Conservation (phyloP, 2,797 vertebrate genomes). For the Poecilia picta region DNA sequence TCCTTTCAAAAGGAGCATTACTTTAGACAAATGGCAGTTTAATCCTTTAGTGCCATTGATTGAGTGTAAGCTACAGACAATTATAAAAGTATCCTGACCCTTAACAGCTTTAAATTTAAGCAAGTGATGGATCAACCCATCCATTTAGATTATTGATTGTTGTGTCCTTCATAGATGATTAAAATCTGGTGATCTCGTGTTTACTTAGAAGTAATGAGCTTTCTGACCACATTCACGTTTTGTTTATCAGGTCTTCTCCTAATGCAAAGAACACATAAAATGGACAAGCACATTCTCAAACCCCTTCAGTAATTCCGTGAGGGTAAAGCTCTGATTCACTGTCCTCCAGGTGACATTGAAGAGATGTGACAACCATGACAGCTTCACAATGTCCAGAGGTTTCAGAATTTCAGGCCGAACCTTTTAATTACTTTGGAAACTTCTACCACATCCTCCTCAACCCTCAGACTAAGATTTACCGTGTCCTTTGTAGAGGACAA, state of each 20-base stretch:
- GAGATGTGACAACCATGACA: neutral
- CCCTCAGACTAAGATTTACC: neutral
- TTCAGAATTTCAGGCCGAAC: neutral
- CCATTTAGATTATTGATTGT: slow-evolving; percentile 53
- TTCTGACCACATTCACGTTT: slow-evolving; percentile 2
- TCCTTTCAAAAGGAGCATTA: slow-evolving; percentile 28
- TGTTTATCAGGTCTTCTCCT: neutral
- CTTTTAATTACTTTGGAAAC: neutral
- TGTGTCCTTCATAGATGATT: slow-evolving; percentile 50
- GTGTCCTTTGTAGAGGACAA: neutral
- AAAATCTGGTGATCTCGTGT: slow-evolving; percentile 47
- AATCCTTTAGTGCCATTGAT: slow-evolving; percentile 46
- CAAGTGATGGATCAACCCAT: slow-evolving; percentile 30
- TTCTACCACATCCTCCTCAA: neutral
- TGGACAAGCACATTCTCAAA: neutral
- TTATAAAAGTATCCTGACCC: slow-evolving; percentile 28
- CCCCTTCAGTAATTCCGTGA: neutral
- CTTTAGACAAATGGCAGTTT: slow-evolving; percentile 35
- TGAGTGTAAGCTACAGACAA: slow-evolving; percentile 24
- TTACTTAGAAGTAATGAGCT: slow-evolving; percentile 34
- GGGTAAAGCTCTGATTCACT: neutral
- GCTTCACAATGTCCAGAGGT: neutral
- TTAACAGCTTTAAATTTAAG: slow-evolving; percentile 42
- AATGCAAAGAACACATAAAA: neutral
- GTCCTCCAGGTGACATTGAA: neutral